These are phyloP conservation scores for Dysidea cf. avara DNA, from an alignment of 37 sponge, comb jelly and placozoan species.

Conservation along the genomic window DNA sequence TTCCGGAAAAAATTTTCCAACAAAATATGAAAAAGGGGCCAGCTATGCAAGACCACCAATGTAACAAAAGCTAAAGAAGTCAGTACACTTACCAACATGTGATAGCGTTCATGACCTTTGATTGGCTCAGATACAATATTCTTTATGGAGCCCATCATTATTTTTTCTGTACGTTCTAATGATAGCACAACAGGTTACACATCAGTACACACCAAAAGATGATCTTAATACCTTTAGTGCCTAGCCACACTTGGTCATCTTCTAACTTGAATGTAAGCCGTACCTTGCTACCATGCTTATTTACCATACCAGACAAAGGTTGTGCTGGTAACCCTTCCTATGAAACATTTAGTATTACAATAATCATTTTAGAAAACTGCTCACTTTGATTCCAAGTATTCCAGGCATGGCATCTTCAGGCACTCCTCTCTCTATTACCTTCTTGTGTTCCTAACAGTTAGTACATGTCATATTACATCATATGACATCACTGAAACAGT, in stretches of 20 bases:
- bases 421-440: constrained; percentile 80
- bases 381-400: constrained; percentile 44
- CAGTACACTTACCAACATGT: constrained; percentile 79
- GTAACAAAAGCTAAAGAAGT: no score
- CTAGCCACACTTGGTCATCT: constrained; percentile 86
- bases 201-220: neutral
- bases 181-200: neutral
- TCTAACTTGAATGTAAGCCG: constrained; percentile 84
- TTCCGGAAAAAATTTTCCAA: no score
- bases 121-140: constrained; percentile 84
- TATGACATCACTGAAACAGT: no score
- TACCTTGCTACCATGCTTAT: constrained; percentile 86
- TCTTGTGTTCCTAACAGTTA: constrained; percentile 62
- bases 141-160: constrained; percentile 64
- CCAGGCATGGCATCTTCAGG: constrained; percentile 88
- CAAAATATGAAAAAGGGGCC: no score
- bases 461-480: no score
- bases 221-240: constrained; percentile 74
- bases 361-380: neutral
- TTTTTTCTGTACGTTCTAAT: constrained; percentile 87
- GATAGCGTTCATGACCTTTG: constrained; percentile 80
- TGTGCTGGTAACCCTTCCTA: constrained; percentile 60
- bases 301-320: constrained; percentile 84
- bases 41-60: no score
- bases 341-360: neutral